A percentile compares a stretch with the other conserved stretches of the same genome.
Conservation (phyloP, 2,113 vertebrate species). For the Phalacrocorax brasilianus region DNA sequence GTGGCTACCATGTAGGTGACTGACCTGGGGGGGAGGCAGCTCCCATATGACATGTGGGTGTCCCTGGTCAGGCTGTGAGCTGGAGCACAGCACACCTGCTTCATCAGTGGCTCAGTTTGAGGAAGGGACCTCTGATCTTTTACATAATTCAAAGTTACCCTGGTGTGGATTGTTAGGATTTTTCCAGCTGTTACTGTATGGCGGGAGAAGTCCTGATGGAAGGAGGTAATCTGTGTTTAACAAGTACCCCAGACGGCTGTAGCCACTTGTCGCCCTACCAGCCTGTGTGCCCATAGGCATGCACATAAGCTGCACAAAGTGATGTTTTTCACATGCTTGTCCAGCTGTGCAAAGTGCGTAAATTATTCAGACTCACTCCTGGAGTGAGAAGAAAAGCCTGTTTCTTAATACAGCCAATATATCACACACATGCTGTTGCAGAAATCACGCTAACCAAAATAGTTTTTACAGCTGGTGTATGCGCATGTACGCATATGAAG, state of each 20-base stretch:
- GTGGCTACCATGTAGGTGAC: neutral
- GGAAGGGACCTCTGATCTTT: neutral
- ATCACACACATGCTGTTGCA: neutral
- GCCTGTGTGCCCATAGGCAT: neutral
- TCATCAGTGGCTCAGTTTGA: neutral
- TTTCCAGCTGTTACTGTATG: neutral
- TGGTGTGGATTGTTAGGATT: neutral
- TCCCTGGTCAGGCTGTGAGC: neutral
- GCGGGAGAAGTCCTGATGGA: neutral
- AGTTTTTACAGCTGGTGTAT: neutral
- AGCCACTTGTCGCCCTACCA: neutral
- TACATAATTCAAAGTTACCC: neutral
- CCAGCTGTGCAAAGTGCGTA: neutral
- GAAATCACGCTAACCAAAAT: neutral
- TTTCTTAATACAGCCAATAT: neutral
- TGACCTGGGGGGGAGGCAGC: neutral
- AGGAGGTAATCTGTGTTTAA: neutral
- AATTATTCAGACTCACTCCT: neutral
- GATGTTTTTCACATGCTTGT: neutral
- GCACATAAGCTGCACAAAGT: neutral
- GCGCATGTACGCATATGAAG: neutral
- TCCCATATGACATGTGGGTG: rapidly evolving
- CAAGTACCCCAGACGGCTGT: neutral
- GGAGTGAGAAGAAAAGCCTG: neutral
- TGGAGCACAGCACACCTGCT: neutral